Percentiles rank a stretch among this genome's conserved stretches.
These are phyloP conservation scores for Platypus cylindrus DNA, from an alignment of 2,888 invertebrate genomes.

Conservation along the genomic window DNA sequence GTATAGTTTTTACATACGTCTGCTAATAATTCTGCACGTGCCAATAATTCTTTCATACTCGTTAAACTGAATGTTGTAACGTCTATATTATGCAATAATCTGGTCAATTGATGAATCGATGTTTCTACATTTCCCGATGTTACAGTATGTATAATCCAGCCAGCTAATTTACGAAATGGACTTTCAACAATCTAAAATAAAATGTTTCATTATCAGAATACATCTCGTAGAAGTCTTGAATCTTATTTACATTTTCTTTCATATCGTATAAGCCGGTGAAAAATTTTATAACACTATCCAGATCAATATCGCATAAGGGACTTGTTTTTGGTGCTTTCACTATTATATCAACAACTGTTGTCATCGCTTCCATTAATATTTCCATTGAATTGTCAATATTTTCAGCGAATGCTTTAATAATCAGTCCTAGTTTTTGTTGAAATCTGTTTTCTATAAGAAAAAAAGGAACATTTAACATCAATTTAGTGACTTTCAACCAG, in stretches of 20 bases:
- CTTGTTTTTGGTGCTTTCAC: constrained; percentile 13
- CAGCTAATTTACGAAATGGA: constrained; percentile 6
- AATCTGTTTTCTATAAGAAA: constrained; percentile 13
- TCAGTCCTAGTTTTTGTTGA: constrained; percentile 13
- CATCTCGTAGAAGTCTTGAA: constrained; percentile 2
- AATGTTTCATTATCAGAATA: neutral
- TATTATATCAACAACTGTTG: constrained; percentile 13
- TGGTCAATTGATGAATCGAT: constrained; percentile 4
- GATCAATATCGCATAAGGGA: constrained; percentile 13
- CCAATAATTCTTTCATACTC: constrained; percentile 4
- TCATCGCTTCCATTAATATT: constrained; percentile 13
- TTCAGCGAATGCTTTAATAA: constrained; percentile 10
- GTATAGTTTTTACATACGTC: too few relatives aligned
- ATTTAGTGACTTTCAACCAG: too few relatives aligned
- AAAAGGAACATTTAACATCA: too few relatives aligned
- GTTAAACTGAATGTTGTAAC: constrained; percentile 3
- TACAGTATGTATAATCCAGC: constrained; percentile 6
- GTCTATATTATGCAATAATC: constrained; percentile 5
- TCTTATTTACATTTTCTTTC: too few relatives aligned
- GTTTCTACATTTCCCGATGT: constrained; percentile 3
- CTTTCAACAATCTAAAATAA: constrained; percentile 3
- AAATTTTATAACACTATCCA: constrained; percentile 15
- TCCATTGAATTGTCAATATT: constrained; percentile 8
- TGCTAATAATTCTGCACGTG: too few relatives aligned
- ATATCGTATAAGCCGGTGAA: constrained; percentile 8